These are phyloP conservation scores for Clarias laeviceps DNA, from an alignment of 2,797 vertebrate species.

Conservation along the genomic window DNA sequence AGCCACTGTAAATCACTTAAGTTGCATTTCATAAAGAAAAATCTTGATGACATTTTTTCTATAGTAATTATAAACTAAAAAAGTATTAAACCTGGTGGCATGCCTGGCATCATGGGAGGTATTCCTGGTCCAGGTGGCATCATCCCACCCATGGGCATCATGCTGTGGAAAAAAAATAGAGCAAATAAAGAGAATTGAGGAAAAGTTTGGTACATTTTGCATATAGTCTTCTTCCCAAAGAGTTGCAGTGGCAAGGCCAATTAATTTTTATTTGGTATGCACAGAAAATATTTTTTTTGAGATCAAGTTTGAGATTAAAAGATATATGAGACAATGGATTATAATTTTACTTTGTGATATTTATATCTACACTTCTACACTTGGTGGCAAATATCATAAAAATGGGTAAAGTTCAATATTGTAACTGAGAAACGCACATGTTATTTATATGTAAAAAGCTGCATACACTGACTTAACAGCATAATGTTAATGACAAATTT, in stretches of 20 bases:
- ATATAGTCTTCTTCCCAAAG: neutral
- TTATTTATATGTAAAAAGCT: too few species aligned
- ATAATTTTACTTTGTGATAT: neutral
- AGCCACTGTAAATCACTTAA: neutral
- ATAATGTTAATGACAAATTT: too few species aligned
- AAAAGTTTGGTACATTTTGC: neutral
- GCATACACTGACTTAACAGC: too few species aligned
- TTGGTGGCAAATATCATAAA: neutral
- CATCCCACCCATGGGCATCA: conserved; percentile 98
- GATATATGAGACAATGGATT: neutral
- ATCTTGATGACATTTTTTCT: neutral
- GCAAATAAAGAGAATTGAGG: neutral
- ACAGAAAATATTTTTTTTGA: neutral
- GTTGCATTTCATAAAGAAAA: neutral
- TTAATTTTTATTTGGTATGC: neutral
- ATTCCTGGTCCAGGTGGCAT: conserved; percentile 92
- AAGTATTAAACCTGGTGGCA: conserved; percentile 71
- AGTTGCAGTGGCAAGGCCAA: neutral
- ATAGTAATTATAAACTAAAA: neutral
- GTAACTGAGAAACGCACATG: too few species aligned
- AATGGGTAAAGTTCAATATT: too few species aligned
- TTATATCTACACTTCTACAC: neutral
- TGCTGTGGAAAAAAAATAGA: conserved; percentile 58
- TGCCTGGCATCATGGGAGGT: conserved; percentile 86
- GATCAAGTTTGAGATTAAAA: neutral